Percentiles rank a stretch among this genome's conserved stretches.
Evolutionary conservation across 1,140 invertebrate genomes (phyloP).

Genomic region (Anastrepha obliqua): DNA sequence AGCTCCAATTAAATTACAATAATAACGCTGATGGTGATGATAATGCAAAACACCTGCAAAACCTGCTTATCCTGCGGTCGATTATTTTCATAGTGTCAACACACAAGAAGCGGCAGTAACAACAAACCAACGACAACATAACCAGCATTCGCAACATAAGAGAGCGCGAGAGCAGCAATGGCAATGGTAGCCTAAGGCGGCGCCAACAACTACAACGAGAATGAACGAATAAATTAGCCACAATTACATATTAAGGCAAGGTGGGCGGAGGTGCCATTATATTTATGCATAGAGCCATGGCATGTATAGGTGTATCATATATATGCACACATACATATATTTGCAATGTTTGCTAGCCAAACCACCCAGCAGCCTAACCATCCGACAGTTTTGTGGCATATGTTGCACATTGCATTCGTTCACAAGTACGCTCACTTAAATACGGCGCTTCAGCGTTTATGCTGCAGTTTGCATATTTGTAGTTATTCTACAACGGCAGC

Average conservation of each 20-base stretch:
- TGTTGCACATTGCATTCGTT: not conserved
- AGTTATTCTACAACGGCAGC: not conserved
- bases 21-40: slow-evolving; percentile 13
- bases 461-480: not conserved
- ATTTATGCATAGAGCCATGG: too few species aligned
- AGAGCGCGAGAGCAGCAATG: not conserved
- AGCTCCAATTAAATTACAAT: slow-evolving; percentile 28
- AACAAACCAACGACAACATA: not conserved
- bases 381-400: not conserved
- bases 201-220: not conserved
- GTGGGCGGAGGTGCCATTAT: not conserved
- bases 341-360: not conserved
- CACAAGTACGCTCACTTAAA: not conserved
- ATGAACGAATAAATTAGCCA: not conserved
- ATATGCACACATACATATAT: not conserved
- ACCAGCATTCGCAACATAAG: not conserved
- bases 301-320: not conserved
- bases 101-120: not conserved
- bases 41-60: slow-evolving; percentile 38
- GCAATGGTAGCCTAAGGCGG: not conserved
- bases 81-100: slow-evolving; percentile 36
- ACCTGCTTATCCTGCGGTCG: slow-evolving; percentile 25
- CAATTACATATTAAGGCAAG: not conserved
- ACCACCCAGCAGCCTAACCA: not conserved
- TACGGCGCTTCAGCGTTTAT: too few species aligned